Conservation (phyloP, 64 coral and sea anemone species). For the Montipora sp. region DNA sequence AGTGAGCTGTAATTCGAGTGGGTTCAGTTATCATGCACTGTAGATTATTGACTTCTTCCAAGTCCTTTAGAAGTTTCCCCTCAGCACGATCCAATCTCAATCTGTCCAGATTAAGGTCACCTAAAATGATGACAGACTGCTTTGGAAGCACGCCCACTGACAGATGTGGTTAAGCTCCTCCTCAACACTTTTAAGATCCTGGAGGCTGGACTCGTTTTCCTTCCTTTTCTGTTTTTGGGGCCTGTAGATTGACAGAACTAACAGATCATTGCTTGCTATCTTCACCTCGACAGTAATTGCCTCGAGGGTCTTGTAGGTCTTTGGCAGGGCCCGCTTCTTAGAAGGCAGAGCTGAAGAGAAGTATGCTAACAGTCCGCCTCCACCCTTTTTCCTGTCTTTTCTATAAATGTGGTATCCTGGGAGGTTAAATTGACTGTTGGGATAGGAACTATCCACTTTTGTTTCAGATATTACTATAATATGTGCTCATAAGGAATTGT, state of each 20-base stretch:
- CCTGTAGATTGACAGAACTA: conserved; percentile 69
- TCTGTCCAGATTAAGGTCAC: conserved; percentile 10
- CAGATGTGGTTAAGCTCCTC: conserved; percentile 71
- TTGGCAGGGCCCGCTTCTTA: conserved; percentile 58
- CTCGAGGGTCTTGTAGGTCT: conserved; percentile 65
- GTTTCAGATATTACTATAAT: no score
- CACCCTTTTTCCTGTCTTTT: conserved; percentile 57
- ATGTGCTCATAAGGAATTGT: no score
- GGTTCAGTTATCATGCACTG: no score
- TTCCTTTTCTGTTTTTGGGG: conserved; percentile 48
- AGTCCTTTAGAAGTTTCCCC: no score
- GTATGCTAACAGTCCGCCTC: conserved; percentile 67
- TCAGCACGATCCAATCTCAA: no score
- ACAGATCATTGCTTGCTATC: conserved; percentile 55
- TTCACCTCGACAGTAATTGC: conserved; percentile 66
- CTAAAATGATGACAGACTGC: conserved; percentile 47
- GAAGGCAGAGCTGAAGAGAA: conserved; percentile 64
- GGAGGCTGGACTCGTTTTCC: background rate
- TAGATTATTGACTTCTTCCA: no score
- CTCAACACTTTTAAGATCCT: conserved; percentile 32
- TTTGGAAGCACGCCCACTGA: conserved; percentile 73
- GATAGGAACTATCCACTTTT: conserved; percentile 64
- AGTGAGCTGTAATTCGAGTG: no score
- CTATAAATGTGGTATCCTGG: background rate
- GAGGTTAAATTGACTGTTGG: conserved; percentile 68